Base-by-base conservation (phyloP, 2,797 vertebrate genomes). In the Merluccius polli region DNA sequence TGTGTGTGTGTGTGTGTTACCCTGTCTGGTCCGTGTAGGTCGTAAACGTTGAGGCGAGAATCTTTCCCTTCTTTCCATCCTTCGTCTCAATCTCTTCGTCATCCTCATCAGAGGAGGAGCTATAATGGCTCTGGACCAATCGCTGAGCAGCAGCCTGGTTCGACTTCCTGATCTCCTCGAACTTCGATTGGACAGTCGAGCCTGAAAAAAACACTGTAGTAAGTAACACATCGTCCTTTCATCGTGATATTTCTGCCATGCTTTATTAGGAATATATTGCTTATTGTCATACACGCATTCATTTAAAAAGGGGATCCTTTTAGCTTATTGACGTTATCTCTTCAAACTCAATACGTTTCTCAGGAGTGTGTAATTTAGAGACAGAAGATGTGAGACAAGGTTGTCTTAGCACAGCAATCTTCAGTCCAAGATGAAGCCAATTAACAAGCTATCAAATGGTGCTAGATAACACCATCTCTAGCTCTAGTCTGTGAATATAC, bases 111-210 rank as follows among this genome's bases (percentile, higher is more conserved):
- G 95, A 96, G 0, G 97, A 98, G 70, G 95, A 98, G 87, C 93
- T 95, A 73, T 93, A 83, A 0, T 92, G 93, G 33, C 91, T 94
- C 84, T 96, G 94, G 36, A 92, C 90, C 72, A 98, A 75, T 77
- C 95, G 95, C 90, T 93, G 95, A 77, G 94, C 97, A 18, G 94
- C 94, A 15, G 94, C 96, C 89, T 95, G 95, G 87, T 98, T 95
- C 41, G 95, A 94, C 84, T 92, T 97, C 86, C 94, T 94, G 89
- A 99, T 98, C 94, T 97, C 95, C 79, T 98, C 96, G 75, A 99
- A 98, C 87, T 95, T 97, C 75, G 91, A 94, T 84, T 94, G 94
- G 48, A 94, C 93, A 0, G 89, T 91, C 4, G 83, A 79, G 32
- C 89, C 96, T 96, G 83, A 65, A n/a, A 27, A 27, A 65, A 24